Base-by-base conservation (phyloP, 2,113 vertebrate genomes). In the Hyperopisus bebe region DNA sequence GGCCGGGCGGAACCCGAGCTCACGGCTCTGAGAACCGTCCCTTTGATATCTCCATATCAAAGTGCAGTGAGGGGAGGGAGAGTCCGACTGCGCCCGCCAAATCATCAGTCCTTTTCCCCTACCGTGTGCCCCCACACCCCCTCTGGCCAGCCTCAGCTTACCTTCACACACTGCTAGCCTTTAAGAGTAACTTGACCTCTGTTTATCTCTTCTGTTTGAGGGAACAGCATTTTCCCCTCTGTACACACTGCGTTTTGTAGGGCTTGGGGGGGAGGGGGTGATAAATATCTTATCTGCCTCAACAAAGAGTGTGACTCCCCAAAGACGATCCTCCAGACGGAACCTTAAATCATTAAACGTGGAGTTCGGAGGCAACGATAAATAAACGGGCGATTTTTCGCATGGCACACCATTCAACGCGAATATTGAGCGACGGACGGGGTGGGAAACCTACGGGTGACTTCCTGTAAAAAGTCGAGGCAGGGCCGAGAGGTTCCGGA, bases 391-490 rank as follows among this genome's bases (percentile, higher is more conserved):
- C 17, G 35, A 19, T 17, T 77, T 39, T 77, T 7, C 1, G 15
- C 3, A 2, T 8, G 31, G 27, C 15, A 31, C 19, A 11, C 66
- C 31, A 13, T 15, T 77, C 31, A 5, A 77, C 31, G 0, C 5
- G 70, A 2, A 39, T 15, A 15, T 17, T 1, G 5, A 39, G 15
- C 3, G 5, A 39, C 1, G 1, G 35, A 35, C 31, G 35, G 31
- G 35, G 17, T 15, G 17, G 74, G 77, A 13, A 47, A 98, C 98
- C 93, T 97, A 99, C 98, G 97, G 94, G 98, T 98, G 94, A 98
- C 98, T 95, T 99, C 98, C 94, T 98, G 98, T 88, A 99, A 96
- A 94, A 98, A 99, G 96, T 99, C 98, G 96, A 99, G 95, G 93
- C 98, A 99, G 5, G 98, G 98, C 90, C 98, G 96, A 94, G 97